Conservation (phyloP, 1,140 invertebrate genomes). For the Sminthurinus signatus region DNA sequence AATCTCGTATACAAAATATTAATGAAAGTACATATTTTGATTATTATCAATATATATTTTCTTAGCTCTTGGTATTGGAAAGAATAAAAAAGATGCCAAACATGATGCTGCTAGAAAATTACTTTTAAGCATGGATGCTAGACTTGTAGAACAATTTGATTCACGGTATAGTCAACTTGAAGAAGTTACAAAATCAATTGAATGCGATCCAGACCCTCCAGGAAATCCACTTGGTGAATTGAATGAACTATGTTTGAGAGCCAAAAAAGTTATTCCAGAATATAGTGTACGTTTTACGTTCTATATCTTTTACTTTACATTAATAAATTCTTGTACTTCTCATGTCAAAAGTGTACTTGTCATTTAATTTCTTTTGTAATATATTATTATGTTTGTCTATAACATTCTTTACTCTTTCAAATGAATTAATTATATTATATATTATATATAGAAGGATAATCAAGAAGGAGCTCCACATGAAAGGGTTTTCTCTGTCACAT, state of each 20-base stretch:
- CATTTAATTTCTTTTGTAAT: neutral
- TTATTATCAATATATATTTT: neutral
- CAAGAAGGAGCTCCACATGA: constrained; percentile 25
- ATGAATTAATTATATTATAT: no score
- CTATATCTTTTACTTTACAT: constrained; percentile 9
- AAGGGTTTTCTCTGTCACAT: constrained; percentile 26
- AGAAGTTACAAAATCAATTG: constrained; percentile 1
- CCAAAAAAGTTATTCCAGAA: constrained; percentile 24
- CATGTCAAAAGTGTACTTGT: neutral
- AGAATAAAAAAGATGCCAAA: constrained; percentile 37
- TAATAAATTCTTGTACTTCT: neutral
- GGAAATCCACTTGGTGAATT: constrained; percentile 40
- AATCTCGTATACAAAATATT: neutral
- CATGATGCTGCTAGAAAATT: constrained; percentile 36
- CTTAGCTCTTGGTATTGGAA: constrained; percentile 24
- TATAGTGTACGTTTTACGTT: constrained; percentile 30
- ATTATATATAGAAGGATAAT: constrained; percentile 10
- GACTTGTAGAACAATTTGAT: constrained; percentile 5
- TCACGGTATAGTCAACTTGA: neutral
- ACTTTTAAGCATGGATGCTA: constrained; percentile 21
- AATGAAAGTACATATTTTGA: neutral
- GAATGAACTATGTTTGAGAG: constrained; percentile 32
- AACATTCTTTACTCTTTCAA: no score
- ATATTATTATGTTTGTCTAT: no score
- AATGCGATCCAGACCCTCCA: constrained; percentile 28